Evolutionary conservation across 2,113 vertebrate genomes (phyloP).

Genomic region (Dicrurus megarhynchus): DNA sequence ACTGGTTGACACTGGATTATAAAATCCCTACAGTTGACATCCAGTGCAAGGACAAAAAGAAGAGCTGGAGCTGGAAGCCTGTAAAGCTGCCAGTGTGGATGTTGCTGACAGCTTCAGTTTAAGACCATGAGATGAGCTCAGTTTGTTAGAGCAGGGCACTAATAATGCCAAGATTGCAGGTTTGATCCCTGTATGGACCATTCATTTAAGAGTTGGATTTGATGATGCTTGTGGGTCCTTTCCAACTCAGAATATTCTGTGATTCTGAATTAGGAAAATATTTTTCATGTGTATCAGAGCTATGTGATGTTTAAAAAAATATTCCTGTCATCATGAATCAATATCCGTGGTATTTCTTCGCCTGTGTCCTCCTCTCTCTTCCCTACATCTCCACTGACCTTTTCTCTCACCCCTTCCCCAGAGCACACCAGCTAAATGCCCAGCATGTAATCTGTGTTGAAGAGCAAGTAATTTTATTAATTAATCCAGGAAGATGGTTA

Average conservation of each 20-base stretch:
- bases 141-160: neutral
- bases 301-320: neutral
- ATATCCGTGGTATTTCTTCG: neutral
- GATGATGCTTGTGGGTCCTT: neutral
- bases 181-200: neutral
- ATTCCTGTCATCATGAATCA: neutral
- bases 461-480: conserved; percentile 53
- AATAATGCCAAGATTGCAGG: neutral
- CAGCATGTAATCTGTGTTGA: conserved; percentile 35
- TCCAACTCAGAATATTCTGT: neutral
- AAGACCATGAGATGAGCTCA: neutral
- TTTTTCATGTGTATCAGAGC: neutral
- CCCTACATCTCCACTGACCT: neutral
- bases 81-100: neutral
- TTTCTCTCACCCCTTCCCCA: neutral
- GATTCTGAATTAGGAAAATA: neutral
- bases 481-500: neutral
- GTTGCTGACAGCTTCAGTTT: neutral
- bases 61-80: neutral
- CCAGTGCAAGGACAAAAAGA: neutral
- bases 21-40: neutral
- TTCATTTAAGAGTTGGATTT: neutral
- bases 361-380: neutral
- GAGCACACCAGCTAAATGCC: neutral
- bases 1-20: neutral